Base-by-base conservation (phyloP, 1,140 invertebrate genomes). In the Sitophilus oryzae region DNA sequence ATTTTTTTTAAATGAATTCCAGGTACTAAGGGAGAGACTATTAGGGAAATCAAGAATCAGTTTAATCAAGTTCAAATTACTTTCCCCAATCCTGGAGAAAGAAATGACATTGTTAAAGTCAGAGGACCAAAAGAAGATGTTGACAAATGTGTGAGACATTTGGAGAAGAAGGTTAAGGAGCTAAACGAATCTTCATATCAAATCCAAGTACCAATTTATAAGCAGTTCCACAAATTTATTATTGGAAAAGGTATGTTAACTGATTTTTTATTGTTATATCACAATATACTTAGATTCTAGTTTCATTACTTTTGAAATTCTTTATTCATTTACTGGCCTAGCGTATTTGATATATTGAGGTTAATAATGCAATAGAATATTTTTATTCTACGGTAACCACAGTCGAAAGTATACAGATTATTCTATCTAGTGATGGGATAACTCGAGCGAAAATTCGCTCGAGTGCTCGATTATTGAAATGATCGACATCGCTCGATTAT, bases 191-290 rank as follows among this genome's bases (percentile, higher is more conserved):
- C 83, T 34, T 95, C 90, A 57, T 91, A 88, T 71, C 83, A 90
- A 21, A 76, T 88, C 50, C 84, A 95, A 74, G 89, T 99, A 35
- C 89, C 92, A 36, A 96, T 98, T 64, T 97, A 92, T 75, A 96
- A 97, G 72, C 91, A 96, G 71, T 96, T 96, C 77, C 93, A 97
- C 73, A 96, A 96, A 71, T 93, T 93, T 68, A 87, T 99, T 34
- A 96, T 97, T 67, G 95, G 95, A 35, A 96, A 96, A 75, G 91
- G 59, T 56, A 44, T 35, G 37, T 30, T n/a, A n/a, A n/a, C n/a
- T n/a, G n/a, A n/a, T n/a, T n/a, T n/a, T n/a, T n/a, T n/a, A n/a
- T n/a, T n/a, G n/a, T n/a, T n/a, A n/a, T n/a, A n/a, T n/a, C n/a
- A n/a, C n/a, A n/a, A n/a, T n/a, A n/a, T n/a, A n/a, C n/a, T n/a